Percentiles rank a stretch among this genome's conserved stretches.
Evolutionary conservation across 2,113 vertebrate genomes (phyloP).

Genomic region (Dasypus novemcinctus): DNA sequence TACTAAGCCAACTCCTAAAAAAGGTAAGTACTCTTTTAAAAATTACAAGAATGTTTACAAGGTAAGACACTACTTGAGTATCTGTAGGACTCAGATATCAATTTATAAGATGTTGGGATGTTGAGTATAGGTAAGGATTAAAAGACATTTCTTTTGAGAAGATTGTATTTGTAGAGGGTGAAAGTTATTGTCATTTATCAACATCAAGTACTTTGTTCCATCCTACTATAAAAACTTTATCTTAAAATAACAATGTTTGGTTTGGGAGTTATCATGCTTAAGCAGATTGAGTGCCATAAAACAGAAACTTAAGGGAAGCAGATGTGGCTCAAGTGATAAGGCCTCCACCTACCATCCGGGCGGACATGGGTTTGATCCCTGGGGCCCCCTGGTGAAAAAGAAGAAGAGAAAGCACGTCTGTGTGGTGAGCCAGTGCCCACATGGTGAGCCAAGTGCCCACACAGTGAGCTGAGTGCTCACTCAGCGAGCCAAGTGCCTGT

Average conservation of each 20-base stretch:
- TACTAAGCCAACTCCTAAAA: constrained; percentile 86
- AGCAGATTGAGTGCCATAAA: not conserved
- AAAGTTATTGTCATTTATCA: not conserved
- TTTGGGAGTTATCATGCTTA: not conserved
- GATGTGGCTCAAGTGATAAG: no score
- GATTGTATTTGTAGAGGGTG: not conserved
- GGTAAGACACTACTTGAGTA: not conserved
- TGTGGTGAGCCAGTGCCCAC: no score
- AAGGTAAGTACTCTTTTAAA: constrained; percentile 83
- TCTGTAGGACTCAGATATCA: not conserved
- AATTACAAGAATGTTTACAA: not conserved
- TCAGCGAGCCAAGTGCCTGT: no score
- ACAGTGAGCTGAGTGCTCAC: no score
- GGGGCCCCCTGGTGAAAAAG: no score
- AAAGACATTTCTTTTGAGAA: not conserved
- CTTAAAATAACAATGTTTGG: not conserved
- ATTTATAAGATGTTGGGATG: not conserved
- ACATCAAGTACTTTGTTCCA: not conserved
- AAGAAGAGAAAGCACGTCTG: no score
- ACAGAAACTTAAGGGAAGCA: no score
- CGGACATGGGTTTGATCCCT: no score
- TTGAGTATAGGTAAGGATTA: not conserved
- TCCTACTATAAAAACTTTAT: not conserved
- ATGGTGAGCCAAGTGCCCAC: no score
- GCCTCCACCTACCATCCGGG: no score